Base-by-base conservation (phyloP, 1,140 invertebrate species). In the Drosophila neocordata region DNA sequence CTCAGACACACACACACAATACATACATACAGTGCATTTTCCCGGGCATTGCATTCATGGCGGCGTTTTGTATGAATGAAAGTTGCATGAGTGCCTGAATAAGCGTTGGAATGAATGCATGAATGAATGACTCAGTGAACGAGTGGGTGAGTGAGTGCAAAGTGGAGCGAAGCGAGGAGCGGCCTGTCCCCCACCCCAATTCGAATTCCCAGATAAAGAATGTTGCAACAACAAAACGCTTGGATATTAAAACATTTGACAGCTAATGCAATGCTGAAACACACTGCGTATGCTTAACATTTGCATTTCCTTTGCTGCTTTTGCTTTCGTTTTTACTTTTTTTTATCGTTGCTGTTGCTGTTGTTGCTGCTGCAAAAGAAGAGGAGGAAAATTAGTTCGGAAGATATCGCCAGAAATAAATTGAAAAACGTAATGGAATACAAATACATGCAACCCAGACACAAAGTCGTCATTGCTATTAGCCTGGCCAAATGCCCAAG, bases 221-320 rank as follows among this genome's bases (percentile, higher is more conserved):
- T 85, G 82, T 85, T 85, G 82, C 82, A 48, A 48, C 41, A 48
- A 20, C 41, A 77, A 81, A 80, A 77, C 69, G 55, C 61, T 70
- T 58, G 67, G 64, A 85, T 73, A 85, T 87, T 84, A 87, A 85
- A 87, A 82, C 83, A 85, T 88, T 88, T 67, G 71, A 58, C 31
- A 41, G 24, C n/a, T 48, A 48, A 22, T 13, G 58, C 48, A 35
- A 11, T 4, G n/a, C 6, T 1, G 18, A 13, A 20, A 18, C 22
- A 51, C 67, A 53, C 53, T 79, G 78, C 78, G 81, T 85, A 78
- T 87, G 63, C 83, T 87, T 73, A 72, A 82, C 82, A 85, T 87
- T 87, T 75, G 74, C 78, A 82, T 78, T 82, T 78, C 68, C 15
- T 48, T 20, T 58, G 22, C 85, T 84, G 80, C 73, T 85, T 85